Conservation (phyloP, 2,888 invertebrate species). For the Acanthococcus lagerstroemiae region DNA sequence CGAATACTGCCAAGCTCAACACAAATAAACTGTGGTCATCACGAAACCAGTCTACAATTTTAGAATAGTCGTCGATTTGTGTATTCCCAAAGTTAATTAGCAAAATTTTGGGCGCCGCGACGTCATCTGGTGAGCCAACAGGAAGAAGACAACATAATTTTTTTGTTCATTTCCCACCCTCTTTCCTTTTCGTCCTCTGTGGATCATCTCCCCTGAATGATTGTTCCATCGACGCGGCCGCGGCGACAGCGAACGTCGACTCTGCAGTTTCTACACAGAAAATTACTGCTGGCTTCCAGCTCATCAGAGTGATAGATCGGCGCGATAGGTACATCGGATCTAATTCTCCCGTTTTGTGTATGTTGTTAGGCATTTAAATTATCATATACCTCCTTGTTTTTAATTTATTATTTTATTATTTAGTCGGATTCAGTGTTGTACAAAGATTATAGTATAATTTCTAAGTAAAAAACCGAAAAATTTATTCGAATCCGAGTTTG, state of each 20-base stretch:
- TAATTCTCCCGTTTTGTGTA: neutral
- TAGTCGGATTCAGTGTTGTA: too few relatives aligned
- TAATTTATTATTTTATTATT: neutral
- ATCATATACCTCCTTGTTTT: neutral
- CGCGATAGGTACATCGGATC: constrained; percentile 11
- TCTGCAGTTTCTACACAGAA: neutral
- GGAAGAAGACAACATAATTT: constrained; percentile 36
- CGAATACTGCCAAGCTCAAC: constrained; percentile 98
- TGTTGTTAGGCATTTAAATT: constrained; percentile 12
- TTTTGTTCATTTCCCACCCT: neutral
- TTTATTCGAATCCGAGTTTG: too few relatives aligned
- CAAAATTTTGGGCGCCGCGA: constrained; percentile 32
- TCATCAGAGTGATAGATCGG: constrained; percentile 25
- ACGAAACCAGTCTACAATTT: neutral
- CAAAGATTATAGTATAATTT: too few relatives aligned
- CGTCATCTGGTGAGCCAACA: constrained; percentile 38
- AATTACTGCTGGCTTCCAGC: constrained; percentile 26
- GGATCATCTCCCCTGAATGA: neutral
- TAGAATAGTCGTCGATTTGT: neutral
- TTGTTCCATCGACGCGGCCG: constrained; percentile 1
- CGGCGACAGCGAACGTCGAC: constrained; percentile 1
- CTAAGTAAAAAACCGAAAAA: too few relatives aligned
- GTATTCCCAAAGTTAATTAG: neutral
- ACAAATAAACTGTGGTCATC: constrained; percentile 60
- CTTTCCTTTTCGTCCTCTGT: neutral